phyloP scores from a whole-genome alignment of 2,797 vertebrate genomes.

The Phataginus tricuspis region DNA sequence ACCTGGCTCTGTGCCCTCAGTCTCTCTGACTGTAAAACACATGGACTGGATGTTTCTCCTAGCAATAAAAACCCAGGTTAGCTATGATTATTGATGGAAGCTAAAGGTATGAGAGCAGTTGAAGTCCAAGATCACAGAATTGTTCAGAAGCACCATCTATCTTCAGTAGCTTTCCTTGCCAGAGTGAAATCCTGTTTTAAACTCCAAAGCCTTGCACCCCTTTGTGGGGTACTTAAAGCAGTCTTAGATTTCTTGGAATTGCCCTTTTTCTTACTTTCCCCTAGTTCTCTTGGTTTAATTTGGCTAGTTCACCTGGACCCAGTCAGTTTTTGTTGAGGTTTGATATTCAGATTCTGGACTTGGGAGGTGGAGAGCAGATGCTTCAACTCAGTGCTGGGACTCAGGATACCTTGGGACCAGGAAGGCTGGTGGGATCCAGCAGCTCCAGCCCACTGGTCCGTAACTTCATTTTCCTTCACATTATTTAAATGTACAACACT shows the following conservation, averaged over 20 bases:
- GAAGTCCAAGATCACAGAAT: not conserved
- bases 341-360: not conserved
- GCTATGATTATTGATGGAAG: not conserved
- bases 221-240: not conserved
- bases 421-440: not conserved
- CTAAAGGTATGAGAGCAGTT: not conserved
- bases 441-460: not conserved
- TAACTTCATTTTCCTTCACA: not conserved
- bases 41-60: not conserved
- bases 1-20: not conserved
- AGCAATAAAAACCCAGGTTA: not conserved
- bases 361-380: not conserved
- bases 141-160: not conserved
- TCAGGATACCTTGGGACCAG: not conserved
- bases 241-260: not conserved
- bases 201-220: not conserved
- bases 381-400: not conserved
- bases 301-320: not conserved
- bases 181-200: not conserved
- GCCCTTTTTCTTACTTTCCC: not conserved
- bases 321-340: not conserved
- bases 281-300: not conserved
- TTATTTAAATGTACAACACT: not conserved
- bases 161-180: not conserved
- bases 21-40: not conserved